A percentile compares a stretch with the other conserved stretches of the same genome.
Conservation (phyloP, 2,113 vertebrate species). For the Columba janthina region DNA sequence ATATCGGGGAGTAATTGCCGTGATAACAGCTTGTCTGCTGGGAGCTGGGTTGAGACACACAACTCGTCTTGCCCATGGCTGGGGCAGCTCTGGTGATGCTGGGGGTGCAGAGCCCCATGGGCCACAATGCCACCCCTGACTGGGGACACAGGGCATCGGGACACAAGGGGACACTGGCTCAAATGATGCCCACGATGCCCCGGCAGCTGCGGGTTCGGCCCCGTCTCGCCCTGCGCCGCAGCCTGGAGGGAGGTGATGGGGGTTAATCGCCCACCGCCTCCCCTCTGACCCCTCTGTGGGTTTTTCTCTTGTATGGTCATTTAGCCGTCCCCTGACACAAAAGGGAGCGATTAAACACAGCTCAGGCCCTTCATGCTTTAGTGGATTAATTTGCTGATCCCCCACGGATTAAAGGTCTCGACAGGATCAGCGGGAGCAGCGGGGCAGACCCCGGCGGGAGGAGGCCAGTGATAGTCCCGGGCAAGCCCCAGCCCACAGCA, state of each 20-base stretch:
- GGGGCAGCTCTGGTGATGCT: neutral
- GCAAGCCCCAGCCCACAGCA: neutral
- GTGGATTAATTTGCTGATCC: constrained; percentile 79
- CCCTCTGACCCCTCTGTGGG: constrained; percentile 79
- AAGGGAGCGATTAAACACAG: constrained; percentile 77
- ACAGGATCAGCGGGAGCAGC: constrained; percentile 52
- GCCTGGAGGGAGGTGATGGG: constrained; percentile 67
- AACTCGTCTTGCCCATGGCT: neutral
- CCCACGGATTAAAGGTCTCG: constrained; percentile 72
- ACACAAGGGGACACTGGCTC: neutral
- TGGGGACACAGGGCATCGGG: neutral
- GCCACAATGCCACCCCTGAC: neutral
- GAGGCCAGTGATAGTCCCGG: neutral
- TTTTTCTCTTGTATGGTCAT: constrained; percentile 79
- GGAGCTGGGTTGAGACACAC: neutral
- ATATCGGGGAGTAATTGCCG: constrained; percentile 26
- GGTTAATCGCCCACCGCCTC: constrained; percentile 80
- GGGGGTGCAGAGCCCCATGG: fast-evolving
- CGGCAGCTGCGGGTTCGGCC: neutral
- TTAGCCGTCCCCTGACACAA: constrained; percentile 73
- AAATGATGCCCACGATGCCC: neutral
- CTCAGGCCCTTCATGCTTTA: constrained; percentile 76
- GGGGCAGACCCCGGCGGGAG: constrained; percentile 25
- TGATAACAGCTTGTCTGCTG: constrained; percentile 44
- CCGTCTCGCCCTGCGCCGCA: constrained; percentile 44